Evolutionary conservation across 2,113 vertebrate species (phyloP), one percentile per base, ranked within the genome.

Genomic region (Glareola pratincola): DNA sequence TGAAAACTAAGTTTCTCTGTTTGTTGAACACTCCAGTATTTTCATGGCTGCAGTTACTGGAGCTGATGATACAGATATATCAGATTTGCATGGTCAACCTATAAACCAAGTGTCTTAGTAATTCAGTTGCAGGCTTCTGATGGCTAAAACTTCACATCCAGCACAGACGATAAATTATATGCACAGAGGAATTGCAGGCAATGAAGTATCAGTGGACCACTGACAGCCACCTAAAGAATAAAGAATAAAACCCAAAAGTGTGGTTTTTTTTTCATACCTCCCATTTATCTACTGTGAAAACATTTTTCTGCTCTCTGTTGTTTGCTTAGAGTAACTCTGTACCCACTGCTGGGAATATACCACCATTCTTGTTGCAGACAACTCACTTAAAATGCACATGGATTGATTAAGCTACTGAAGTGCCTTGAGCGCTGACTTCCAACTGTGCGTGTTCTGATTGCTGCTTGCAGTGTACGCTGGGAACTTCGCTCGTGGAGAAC

Each of bases 321-420:
- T 96, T 97, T 97, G 75, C 75, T 69, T 91, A 92, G 88, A 92
- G 82, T 90, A 96, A 86, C 41, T 78, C 53, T 89, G 47, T 80
- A 95, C 85, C 91, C 75, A 54, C 86, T 85, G 57, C 89, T 95
- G 89, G 66, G 92, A 67, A 51, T 89, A 18, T 11, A 73, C 41
- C 45, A 73, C 76, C 9, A 7, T 94, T 88, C 62, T 77, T 39
- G 45, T 76, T 87, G 80, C 88, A 90, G 92, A 92, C 94, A 97
- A 96, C 80, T 97, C 79, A 79, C 96, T 98, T 97, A 97, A 96
- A 95, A 97, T 97, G 95, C 50, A 56, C 48, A 27, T 17, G 90
- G 88, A 95, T 95, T 98, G 96, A 97, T 97, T 97, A 82, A 96
- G 93, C 64, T 73, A 24, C 84, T 88, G 75, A 85, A 95, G 91